Conservation (phyloP, 2,113 vertebrate species). For the Bothrops jararaca region DNA sequence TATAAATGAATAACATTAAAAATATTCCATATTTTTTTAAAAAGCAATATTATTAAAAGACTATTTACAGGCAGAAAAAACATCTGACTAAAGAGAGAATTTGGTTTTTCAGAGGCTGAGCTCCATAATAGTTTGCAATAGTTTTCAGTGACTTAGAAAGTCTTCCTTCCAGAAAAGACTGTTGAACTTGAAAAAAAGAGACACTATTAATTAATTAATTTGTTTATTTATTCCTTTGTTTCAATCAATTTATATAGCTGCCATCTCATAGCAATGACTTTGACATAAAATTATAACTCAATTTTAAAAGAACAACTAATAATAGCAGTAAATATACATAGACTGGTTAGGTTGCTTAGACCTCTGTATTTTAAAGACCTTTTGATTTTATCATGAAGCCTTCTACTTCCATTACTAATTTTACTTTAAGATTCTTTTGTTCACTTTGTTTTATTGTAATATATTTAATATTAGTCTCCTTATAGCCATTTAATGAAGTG, state of each 20-base stretch:
- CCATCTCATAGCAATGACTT: not conserved
- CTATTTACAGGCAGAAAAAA: not conserved
- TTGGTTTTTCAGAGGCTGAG: not conserved
- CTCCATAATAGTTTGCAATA: not conserved
- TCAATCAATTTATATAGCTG: not conserved
- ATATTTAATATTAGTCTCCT: not conserved
- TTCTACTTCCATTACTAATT: not conserved
- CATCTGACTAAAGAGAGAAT: not conserved
- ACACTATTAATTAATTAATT: not conserved
- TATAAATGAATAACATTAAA: not conserved
- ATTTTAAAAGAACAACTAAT: not conserved
- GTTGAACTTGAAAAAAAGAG: not conserved
- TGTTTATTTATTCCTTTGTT: not conserved
- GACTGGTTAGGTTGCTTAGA: not conserved
- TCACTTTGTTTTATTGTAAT: not conserved
- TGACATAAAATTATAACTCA: not conserved
- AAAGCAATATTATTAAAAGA: not conserved
- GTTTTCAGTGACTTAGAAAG: not conserved
- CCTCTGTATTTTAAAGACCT: not conserved
- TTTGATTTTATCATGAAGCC: not conserved
- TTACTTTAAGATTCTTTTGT: not conserved
- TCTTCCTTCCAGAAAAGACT: not conserved
- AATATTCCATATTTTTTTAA: not conserved
- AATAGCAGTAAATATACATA: not conserved
- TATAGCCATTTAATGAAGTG: not conserved